These are phyloP conservation scores for Heliconius charithonia DNA, from an alignment of 2,888 invertebrate species.

Conservation along the genomic window DNA sequence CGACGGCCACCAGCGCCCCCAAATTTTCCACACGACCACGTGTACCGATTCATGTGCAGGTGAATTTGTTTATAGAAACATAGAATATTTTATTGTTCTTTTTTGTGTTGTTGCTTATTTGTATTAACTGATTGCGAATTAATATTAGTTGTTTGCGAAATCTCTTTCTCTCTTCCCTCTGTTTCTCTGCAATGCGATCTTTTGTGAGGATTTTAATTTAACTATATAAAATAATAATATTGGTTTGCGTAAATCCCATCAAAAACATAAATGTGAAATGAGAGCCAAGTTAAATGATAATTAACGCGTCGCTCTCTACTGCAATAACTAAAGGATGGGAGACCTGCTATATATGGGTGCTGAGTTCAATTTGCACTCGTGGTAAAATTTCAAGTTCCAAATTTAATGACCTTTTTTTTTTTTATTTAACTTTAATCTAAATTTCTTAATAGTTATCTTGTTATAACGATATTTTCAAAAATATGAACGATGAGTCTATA, in stretches of 20 bases:
- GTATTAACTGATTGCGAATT: not conserved
- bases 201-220: not conserved
- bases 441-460: no score
- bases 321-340: no score
- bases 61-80: conserved; percentile 14
- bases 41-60: conserved; percentile 45
- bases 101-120: not conserved
- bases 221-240: not conserved
- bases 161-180: not conserved
- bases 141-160: conserved; percentile 4
- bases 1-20: conserved; percentile 22
- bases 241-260: not conserved
- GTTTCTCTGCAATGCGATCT: conserved; percentile 1
- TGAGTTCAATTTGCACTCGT: no score
- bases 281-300: no score
- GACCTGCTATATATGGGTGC: no score
- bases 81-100: not conserved
- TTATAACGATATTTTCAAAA: not conserved
- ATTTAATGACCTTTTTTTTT: no score
- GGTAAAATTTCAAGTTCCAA: no score
- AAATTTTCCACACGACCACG: conserved; percentile 34
- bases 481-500: not conserved
- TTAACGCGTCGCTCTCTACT: no score
- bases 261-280: no score
- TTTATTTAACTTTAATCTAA: no score